phyloP scores from a whole-genome alignment of 2,888 invertebrate genomes.

The Drosophila recens region DNA sequence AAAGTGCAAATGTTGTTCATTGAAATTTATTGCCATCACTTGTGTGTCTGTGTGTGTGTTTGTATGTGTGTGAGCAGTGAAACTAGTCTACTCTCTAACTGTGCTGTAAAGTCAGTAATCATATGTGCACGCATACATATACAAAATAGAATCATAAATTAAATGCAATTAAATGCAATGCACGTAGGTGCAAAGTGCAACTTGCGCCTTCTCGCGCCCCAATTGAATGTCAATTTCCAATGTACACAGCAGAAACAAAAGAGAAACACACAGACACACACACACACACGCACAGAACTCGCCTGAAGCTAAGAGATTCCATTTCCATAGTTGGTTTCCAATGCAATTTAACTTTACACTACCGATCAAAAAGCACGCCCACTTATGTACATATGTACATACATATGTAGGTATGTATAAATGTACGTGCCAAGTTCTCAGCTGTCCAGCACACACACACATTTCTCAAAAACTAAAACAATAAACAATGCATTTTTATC shows the following conservation, averaged over 20 bases:
- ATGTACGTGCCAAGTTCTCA: background rate
- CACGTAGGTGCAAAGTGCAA: slow-evolving; percentile 54
- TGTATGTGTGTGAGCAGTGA: slow-evolving; percentile 4
- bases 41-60: slow-evolving; percentile 16
- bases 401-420: background rate
- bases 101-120: background rate
- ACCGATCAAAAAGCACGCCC: background rate
- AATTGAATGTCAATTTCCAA: slow-evolving; percentile 35
- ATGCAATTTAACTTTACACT: background rate
- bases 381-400: background rate
- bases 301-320: background rate
- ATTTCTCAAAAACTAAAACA: background rate
- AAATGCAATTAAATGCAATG: slow-evolving; percentile 55
- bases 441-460: background rate
- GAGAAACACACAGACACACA: background rate
- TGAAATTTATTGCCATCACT: slow-evolving; percentile 63
- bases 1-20: slow-evolving; percentile 58
- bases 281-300: background rate
- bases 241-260: slow-evolving; percentile 2
- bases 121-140: background rate
- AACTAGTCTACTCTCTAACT: slow-evolving; percentile 4
- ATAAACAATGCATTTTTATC: slow-evolving; percentile 4
- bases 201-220: slow-evolving; percentile 6
- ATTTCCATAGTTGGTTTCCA: slow-evolving; percentile 2
- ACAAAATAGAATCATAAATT: slow-evolving; percentile 26